Evolutionary conservation across 2,113 vertebrate genomes (phyloP).

Genomic region (Crotalus viridis): DNA sequence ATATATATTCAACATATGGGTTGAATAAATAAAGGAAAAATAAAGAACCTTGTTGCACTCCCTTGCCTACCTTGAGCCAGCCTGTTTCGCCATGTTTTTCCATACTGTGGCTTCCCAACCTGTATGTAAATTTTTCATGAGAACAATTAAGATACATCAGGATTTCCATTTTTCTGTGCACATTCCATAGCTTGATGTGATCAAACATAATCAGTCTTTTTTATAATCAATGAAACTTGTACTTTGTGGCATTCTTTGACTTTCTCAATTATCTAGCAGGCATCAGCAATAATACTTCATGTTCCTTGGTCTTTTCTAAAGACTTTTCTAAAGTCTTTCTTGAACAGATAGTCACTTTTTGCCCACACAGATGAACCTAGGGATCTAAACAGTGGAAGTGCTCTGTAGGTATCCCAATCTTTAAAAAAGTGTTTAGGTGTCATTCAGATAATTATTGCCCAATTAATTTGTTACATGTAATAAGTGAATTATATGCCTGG

Average conservation of each 20-base stretch:
- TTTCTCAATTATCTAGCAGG: neutral
- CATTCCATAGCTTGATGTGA: neutral
- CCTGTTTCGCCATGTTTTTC: neutral
- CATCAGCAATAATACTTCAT: neutral
- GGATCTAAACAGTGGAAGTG: neutral
- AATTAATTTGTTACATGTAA: neutral
- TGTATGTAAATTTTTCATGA: neutral
- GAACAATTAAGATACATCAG: neutral
- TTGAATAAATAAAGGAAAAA: neutral
- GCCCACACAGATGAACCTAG: neutral
- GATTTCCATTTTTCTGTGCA: neutral
- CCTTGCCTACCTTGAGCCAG: neutral
- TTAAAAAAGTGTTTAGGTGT: neutral
- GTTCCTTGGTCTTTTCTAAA: neutral
- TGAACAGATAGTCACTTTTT: neutral
- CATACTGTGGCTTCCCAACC: neutral
- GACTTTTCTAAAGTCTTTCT: neutral
- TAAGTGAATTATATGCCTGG: neutral
- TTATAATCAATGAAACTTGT: neutral
- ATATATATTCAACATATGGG: neutral
- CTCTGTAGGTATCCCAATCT: neutral
- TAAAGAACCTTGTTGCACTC: neutral
- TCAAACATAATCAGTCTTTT: neutral
- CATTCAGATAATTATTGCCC: neutral
- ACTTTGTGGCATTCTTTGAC: neutral